Evolutionary conservation across 2,888 invertebrate genomes (phyloP), one percentile per base, ranked within the genome.

Genomic region (Graphium colonna): DNA sequence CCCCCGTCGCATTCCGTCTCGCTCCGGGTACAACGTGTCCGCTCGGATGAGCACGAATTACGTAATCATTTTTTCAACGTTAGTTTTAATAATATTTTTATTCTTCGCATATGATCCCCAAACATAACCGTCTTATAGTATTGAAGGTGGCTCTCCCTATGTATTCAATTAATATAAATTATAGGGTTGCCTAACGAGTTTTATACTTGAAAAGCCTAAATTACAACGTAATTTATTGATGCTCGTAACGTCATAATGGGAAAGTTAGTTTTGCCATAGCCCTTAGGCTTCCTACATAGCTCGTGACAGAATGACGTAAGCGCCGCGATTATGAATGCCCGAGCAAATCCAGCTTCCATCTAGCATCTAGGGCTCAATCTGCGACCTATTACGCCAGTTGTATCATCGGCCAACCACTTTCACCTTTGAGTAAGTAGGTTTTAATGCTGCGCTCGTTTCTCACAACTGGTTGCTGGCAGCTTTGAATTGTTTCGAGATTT

Each of bases 361-460:
- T 63, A 46, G 59, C 55, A 59, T 57, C 62, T 65, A 66, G 70
- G 63, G 60, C 63, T 62, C 57, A 69, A 70, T 70, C 71, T 66
- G 63, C 72, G 78, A 82, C 81, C 82, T 82, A 80, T 82, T 80
- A 79, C 81, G 75, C 55, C 52, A 59, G 74, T 79, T 79, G 80
- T 71, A 78, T 80, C 81, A 81, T 82, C 78, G 68, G 58, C 61
- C 57, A 69, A 72, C 71, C 65, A 74, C 81, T 82, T 82, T 82
- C 82, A 77, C 81, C 71, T 67, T 65, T 57, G 60, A 43, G 55
- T 57, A 75, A 71, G 62, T 75, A 57, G 73, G 72, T 71, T 68
- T 67, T 62, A 62, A 60, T 72, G 72, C 62, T 67, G 57, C 55
- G 59, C 45, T 54, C 53, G 55, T 43, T 58, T 49, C 43, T 18